These are phyloP conservation scores for Anhinga rufa DNA, from an alignment of 2,113 vertebrate genomes.

Conservation along the genomic window DNA sequence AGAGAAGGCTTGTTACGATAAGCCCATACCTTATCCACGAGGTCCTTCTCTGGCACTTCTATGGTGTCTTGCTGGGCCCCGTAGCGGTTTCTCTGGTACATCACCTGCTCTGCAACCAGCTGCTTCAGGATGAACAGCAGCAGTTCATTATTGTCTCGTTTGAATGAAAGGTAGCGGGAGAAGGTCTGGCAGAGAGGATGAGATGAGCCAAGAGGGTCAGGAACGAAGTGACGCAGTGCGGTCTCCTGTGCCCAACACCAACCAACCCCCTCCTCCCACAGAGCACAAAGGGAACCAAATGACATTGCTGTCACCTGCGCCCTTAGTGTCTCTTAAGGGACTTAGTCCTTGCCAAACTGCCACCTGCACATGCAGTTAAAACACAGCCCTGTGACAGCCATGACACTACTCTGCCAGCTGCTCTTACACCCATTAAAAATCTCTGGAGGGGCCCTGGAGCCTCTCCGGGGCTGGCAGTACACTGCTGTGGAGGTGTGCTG, in stretches of 20 bases:
- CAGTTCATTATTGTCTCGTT: slow-evolving; percentile 94
- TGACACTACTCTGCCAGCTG: background rate
- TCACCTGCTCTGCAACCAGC: slow-evolving; percentile 89
- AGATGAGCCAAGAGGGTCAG: background rate
- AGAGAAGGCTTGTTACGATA: background rate
- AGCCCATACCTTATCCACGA: slow-evolving; percentile 87
- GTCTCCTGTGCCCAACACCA: background rate
- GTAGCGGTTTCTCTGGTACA: slow-evolving; percentile 93
- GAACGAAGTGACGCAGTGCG: accelerated
- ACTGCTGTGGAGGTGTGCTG: background rate
- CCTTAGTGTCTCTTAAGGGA: background rate
- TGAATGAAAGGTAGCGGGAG: slow-evolving; percentile 92
- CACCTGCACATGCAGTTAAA: background rate
- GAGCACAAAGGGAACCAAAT: background rate
- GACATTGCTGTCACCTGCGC: background rate
- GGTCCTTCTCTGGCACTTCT: slow-evolving; percentile 90
- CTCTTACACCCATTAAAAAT: background rate
- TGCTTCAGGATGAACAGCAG: slow-evolving; percentile 97
- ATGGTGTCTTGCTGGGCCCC: slow-evolving; percentile 89
- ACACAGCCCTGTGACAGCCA: background rate
- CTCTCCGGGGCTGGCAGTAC: background rate
- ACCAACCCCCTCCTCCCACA: background rate
- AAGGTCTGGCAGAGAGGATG: slow-evolving; percentile 78
- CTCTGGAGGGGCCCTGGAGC: background rate
- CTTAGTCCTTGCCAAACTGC: background rate